phyloP scores from a whole-genome alignment of 92 coral and sea anemone genomes.

The Phymanthus crucifer region DNA sequence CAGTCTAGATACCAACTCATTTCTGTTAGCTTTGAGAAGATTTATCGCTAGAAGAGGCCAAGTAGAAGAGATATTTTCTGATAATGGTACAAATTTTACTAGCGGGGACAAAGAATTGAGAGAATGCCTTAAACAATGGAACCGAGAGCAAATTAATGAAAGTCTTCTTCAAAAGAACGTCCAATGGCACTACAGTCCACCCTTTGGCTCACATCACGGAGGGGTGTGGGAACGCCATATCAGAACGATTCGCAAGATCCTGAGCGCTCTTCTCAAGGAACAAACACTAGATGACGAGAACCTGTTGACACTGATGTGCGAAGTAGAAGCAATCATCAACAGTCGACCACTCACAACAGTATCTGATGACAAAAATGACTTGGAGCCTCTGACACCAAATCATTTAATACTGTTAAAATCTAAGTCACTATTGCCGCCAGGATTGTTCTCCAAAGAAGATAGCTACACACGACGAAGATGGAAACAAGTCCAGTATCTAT shows the following conservation, averaged over 20 bases:
- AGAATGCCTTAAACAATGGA: conserved; percentile 18
- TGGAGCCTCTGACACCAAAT: conserved; percentile 58
- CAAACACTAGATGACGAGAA: not conserved
- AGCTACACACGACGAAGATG: conserved; percentile 42
- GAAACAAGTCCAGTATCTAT: conserved; percentile 61
- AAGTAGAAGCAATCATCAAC: not conserved
- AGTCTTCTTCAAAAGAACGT: conserved; percentile 5
- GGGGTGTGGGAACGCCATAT: conserved; percentile 5
- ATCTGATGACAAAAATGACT: conserved; percentile 1
- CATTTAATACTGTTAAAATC: conserved; percentile 53
- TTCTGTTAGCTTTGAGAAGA: conserved; percentile 23
- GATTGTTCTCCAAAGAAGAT: conserved; percentile 39
- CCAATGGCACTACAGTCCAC: conserved; percentile 1
- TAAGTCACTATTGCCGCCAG: conserved; percentile 53
- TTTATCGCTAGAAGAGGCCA: conserved; percentile 35
- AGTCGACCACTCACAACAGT: not conserved
- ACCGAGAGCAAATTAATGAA: conserved; percentile 16
- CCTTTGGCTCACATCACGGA: not conserved
- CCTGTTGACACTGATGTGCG: not conserved
- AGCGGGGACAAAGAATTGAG: conserved; percentile 26
- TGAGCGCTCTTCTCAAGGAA: conserved; percentile 8
- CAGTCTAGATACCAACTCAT: conserved; percentile 26
- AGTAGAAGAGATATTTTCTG: conserved; percentile 14
- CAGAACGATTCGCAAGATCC: conserved; percentile 1
- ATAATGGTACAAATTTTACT: conserved; percentile 32